Base-by-base conservation (phyloP, 2,113 vertebrate species). In the Antigone vipio region DNA sequence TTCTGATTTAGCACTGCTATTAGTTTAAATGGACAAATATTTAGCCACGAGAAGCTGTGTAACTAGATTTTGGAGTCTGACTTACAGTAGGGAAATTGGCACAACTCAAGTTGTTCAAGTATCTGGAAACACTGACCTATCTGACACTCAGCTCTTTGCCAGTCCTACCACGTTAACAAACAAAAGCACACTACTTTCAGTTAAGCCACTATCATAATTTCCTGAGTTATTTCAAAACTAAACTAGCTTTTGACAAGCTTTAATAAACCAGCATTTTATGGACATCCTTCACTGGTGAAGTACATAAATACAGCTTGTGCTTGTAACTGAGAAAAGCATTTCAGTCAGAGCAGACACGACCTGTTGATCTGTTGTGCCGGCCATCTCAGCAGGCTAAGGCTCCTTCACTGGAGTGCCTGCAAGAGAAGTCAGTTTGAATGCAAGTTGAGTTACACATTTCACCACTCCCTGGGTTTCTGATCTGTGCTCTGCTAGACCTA, bases 361-460 rank as follows among this genome's bases (percentile, higher is more conserved):
- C 19, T 77, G 32, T 20, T 68, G 3, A 75, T 64, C 26, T 47
- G 15, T 72, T 63, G 26, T 18, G 56, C n/a, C 8, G 24, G 14
- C 15, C 27, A 27, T 53, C n/a, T 45, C 24, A 5, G 6, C 24
- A 88, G 23, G 24, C 35, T 24, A 42, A 22, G 27, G 50, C 34
- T 89, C 47, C 69, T 66, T 58, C 52, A 35, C 19, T 5, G 3
- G 64, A 44, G 7, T 4, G 24, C 49, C 55, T 3, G 0, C 24
- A 82, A 81, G 29, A 63, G n/a, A n/a, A 53, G 38, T 6, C 35
- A 26, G 16, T n/a, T 2, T 50, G 58, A 71, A 75, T 2, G 2
- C 13, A 42, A 44, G 26, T 2, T 0, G 4, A 66, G 29, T 18
- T 59, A n/a, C 0, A 0, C 2, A 3, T 42, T 72, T 59, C 11